Evolutionary conservation across 1,140 invertebrate genomes (phyloP).

Genomic region (Drosophila kurseongensis): DNA sequence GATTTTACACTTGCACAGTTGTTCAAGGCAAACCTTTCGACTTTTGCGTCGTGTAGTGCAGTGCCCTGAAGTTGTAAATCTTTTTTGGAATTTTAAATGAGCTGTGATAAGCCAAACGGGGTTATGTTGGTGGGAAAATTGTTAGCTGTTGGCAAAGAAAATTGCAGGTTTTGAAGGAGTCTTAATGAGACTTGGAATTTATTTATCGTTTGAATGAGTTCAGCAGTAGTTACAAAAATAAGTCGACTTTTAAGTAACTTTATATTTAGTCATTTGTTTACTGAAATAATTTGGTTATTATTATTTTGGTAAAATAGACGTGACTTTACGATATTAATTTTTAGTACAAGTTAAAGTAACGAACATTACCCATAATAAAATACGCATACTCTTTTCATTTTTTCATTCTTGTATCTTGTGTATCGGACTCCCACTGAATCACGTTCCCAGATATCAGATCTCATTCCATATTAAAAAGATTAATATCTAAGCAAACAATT

Average conservation of each 20-base stretch:
- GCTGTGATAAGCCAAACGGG: conserved; percentile 29
- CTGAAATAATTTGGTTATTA: too few relatives aligned
- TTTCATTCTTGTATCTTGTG: background rate
- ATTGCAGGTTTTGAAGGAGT: background rate
- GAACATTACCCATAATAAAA: too few relatives aligned
- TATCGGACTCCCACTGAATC: conserved; percentile 10
- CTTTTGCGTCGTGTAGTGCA: conserved; percentile 7
- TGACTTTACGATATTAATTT: too few relatives aligned
- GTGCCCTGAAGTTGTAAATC: conserved; percentile 28
- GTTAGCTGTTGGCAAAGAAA: background rate
- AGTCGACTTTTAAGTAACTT: too few relatives aligned
- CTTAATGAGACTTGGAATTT: background rate
- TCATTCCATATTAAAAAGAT: conserved; percentile 5
- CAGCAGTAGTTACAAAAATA: background rate
- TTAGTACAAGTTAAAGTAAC: too few relatives aligned
- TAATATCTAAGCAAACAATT: conserved; percentile 17
- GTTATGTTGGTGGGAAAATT: conserved; percentile 14
- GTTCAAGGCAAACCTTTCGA: conserved; percentile 38
- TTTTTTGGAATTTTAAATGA: conserved; percentile 38
- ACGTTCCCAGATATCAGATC: conserved; percentile 27
- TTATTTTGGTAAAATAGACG: too few relatives aligned
- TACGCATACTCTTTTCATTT: background rate
- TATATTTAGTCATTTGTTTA: too few relatives aligned
- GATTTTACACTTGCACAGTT: conserved; percentile 31
- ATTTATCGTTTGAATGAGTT: background rate